Evolutionary conservation across 2,797 vertebrate species (phyloP).

Genomic region (Coregonus ussuriensis): DNA sequence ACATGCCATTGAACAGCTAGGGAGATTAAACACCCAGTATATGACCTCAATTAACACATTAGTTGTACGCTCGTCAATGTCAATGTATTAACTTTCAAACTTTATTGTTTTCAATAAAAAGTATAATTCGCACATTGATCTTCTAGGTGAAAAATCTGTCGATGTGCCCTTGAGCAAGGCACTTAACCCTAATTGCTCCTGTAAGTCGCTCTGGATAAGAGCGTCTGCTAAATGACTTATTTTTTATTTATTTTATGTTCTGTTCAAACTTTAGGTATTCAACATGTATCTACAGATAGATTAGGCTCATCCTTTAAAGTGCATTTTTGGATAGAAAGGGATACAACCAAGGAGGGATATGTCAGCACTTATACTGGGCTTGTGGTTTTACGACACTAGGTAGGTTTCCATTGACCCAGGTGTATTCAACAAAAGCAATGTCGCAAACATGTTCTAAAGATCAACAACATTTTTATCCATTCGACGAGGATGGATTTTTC

Average conservation of each 20-base stretch:
- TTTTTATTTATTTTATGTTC: no score
- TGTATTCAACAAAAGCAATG: no score
- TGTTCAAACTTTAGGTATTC: conserved; percentile 44
- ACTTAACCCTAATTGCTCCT: no score
- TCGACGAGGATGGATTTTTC: no score
- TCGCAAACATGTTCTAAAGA: no score
- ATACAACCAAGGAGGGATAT: conserved; percentile 41
- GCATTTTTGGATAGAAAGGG: conserved; percentile 41
- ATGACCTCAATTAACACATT: conserved; percentile 73
- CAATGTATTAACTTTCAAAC: conserved; percentile 33
- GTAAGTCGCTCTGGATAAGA: no score
- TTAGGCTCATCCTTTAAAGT: conserved; percentile 44
- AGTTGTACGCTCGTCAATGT: conserved; percentile 54
- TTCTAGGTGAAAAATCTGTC: no score
- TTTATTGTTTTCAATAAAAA: no score
- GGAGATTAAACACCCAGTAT: conserved; percentile 59
- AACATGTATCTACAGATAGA: conserved; percentile 36
- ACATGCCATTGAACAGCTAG: conserved; percentile 55
- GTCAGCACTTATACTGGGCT: conserved; percentile 62
- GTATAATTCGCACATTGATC: no score
- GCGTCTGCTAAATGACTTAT: no score
- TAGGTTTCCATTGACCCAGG: conserved; percentile 9
- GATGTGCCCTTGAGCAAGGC: no score
- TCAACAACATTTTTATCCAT: no score
- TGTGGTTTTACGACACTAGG: conserved; percentile 58